phyloP scores from a whole-genome alignment of 2,797 vertebrate genomes.

The Fundulus diaphanus region DNA sequence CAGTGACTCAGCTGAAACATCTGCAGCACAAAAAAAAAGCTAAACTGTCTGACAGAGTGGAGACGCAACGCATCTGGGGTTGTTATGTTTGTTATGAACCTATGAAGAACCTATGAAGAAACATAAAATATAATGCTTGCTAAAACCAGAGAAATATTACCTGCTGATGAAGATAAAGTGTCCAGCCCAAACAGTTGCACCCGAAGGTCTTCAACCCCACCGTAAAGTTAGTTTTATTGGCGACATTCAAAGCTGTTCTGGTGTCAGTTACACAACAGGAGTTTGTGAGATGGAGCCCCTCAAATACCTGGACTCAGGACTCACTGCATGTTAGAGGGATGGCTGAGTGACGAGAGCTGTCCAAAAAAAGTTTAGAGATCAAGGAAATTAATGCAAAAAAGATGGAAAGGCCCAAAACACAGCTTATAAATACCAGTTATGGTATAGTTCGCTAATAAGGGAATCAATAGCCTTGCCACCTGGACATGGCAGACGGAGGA shows the following conservation, averaged over 20 bases:
- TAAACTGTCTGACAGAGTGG: constrained; percentile 11
- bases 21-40: constrained; percentile 41
- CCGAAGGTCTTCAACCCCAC: not conserved
- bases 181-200: not conserved
- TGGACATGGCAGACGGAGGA: not conserved
- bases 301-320: too few species aligned
- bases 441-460: not conserved
- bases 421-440: not conserved
- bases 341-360: not conserved
- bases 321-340: not conserved
- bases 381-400: not conserved
- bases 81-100: not conserved
- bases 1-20: constrained; percentile 71
- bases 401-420: not conserved
- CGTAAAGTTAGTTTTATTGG: not conserved
- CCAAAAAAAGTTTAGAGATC: not conserved
- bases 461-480: not conserved
- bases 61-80: not conserved
- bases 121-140: not conserved
- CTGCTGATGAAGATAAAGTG: not conserved
- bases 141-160: not conserved
- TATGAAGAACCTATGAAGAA: not conserved
- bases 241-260: not conserved
- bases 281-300: too few species aligned
- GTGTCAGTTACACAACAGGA: not conserved